Percentiles rank a stretch among this genome's conserved stretches.
Evolutionary conservation across 2,797 vertebrate species (phyloP).

Genomic region (Staurois parvus): DNA sequence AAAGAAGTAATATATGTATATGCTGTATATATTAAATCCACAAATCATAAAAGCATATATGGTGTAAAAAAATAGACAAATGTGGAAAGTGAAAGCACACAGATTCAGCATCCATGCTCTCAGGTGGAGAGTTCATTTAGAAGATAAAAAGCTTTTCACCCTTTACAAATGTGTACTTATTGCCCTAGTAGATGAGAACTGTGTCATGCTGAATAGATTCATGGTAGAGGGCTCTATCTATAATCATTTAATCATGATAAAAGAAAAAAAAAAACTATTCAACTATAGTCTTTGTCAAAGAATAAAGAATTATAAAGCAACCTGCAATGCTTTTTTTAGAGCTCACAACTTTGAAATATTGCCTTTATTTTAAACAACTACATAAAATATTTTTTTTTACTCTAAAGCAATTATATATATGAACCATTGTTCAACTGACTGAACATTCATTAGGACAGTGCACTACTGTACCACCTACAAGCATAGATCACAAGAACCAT

Average conservation of each 20-base stretch:
- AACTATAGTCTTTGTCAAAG: slow-evolving; percentile 58
- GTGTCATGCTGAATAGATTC: slow-evolving; percentile 14
- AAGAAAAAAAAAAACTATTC: slow-evolving; percentile 65
- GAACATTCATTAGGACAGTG: too few species aligned
- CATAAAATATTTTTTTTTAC: too few species aligned
- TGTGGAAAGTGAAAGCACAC: not conserved
- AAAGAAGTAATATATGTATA: not conserved
- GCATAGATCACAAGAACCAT: too few species aligned
- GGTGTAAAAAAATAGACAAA: not conserved
- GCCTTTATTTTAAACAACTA: too few species aligned
- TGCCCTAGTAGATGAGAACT: slow-evolving; percentile 25
- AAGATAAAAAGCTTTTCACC: not conserved
- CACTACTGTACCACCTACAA: too few species aligned
- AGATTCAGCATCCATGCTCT: not conserved
- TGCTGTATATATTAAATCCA: not conserved
- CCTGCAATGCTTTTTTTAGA: slow-evolving; percentile 16
- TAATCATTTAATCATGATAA: slow-evolving; percentile 45
- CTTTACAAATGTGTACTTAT: slow-evolving; percentile 16
- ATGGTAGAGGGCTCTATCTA: slow-evolving; percentile 21
- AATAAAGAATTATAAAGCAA: slow-evolving; percentile 9
- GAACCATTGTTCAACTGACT: too few species aligned
- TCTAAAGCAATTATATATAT: too few species aligned
- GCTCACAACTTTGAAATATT: slow-evolving; percentile 11
- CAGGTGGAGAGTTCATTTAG: not conserved
- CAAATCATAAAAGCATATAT: not conserved